Evolutionary conservation across 2,797 vertebrate genomes (phyloP), one percentile per base, ranked within the genome.

Genomic region (Clamator glandarius): DNA sequence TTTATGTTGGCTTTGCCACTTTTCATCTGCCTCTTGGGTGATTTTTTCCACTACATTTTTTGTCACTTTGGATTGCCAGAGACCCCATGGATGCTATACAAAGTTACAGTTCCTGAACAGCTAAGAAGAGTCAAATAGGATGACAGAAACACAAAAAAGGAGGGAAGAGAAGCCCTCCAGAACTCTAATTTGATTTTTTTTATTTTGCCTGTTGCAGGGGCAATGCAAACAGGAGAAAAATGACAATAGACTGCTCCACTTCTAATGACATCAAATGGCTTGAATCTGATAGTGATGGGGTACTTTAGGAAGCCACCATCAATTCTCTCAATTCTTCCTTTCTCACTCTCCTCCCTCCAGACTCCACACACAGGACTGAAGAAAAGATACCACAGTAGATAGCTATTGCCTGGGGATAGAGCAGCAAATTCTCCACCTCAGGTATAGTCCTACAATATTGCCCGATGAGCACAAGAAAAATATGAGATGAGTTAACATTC

Each of bases 171-270:
- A 94, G 55, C 66, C 75, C 78, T 90, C 68, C 19, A 70, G 93
- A 96, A 39, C 68, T 87, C 84, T 70, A 76, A 87, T 94, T 92
- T 93, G 20, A 33, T 35, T 89, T 87, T 39, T 35, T 94, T 86
- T 88, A 46, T 78, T 95, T 76, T 92, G 41, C 25, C 63, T 79
- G 33, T 88, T 87, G 52, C 59, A 77, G 61, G 24, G 52, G 52
- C 77, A 94, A 69, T 88, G 90, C 35, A 88, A 92, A 67, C 52
- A 77, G 73, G 63, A 91, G 67, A 77, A 87, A 93, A 93, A 94
- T 73, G 21, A 76, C 78, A 75, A 68, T 25, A 70, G 48, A 33
- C 29, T 63, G 12, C 48, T 93, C 82, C 5, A 15, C 29, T 87
- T 90, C 70, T 77, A 64, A 79, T 76, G 87, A 31, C 57, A 87